Conservation (phyloP, 2,888 invertebrate genomes). For the Phytoseiulus persimilis region DNA sequence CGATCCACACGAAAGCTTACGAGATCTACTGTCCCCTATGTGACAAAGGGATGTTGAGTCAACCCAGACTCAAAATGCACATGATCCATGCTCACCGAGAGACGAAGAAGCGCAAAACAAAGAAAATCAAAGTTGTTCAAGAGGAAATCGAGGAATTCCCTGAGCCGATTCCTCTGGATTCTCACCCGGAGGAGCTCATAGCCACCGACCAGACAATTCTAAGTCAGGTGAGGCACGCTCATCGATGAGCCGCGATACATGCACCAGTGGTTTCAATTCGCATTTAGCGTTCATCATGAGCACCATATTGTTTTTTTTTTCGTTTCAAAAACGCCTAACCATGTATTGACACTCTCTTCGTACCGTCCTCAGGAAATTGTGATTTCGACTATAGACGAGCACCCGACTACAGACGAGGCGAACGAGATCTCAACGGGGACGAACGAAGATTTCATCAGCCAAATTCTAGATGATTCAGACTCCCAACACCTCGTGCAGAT, state of each 20-base stretch:
- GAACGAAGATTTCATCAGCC: background rate
- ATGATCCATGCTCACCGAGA: slow-evolving; percentile 18
- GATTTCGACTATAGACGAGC: background rate
- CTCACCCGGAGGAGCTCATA: background rate
- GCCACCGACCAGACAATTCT: background rate
- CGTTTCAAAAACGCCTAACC: background rate
- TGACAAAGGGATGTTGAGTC: slow-evolving; percentile 8
- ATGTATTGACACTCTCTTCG: background rate
- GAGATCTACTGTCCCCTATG: slow-evolving; percentile 13
- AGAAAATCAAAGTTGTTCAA: background rate
- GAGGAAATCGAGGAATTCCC: background rate
- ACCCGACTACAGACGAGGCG: background rate
- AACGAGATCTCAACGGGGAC: background rate
- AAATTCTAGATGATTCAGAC: background rate
- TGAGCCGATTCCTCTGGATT: background rate
- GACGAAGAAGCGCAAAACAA: background rate
- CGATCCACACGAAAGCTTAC: slow-evolving; percentile 25
- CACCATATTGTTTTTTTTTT: background rate
- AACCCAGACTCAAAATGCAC: background rate
- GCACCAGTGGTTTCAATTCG: background rate
- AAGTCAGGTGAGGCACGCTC: background rate
- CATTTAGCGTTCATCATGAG: background rate
- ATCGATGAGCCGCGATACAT: background rate
- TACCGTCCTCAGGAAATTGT: background rate
- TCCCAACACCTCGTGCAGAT: background rate